These are phyloP conservation scores for Nyctibius grandis DNA, from an alignment of 2,797 vertebrate species.

Conservation along the genomic window DNA sequence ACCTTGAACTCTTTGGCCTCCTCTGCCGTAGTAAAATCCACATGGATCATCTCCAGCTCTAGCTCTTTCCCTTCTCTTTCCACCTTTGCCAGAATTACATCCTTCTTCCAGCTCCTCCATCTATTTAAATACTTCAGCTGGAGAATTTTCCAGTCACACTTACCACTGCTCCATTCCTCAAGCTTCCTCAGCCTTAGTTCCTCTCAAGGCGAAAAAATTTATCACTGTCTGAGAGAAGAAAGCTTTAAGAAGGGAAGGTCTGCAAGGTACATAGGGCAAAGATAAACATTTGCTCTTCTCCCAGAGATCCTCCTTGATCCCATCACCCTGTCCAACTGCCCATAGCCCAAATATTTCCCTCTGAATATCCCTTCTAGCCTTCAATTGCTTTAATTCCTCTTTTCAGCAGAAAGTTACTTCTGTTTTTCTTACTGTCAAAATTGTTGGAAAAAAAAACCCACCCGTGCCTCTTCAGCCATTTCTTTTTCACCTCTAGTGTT, in stretches of 20 bases:
- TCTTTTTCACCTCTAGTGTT: neutral
- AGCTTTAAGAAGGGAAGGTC: neutral
- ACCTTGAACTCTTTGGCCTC: neutral
- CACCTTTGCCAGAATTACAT: neutral
- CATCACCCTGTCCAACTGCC: neutral
- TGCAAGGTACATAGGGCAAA: neutral
- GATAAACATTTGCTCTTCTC: neutral
- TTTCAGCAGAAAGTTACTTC: neutral
- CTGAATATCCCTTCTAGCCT: neutral
- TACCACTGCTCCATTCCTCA: neutral
- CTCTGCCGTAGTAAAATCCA: neutral
- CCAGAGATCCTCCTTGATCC: neutral
- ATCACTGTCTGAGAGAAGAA: neutral
- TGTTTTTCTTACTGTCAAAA: neutral
- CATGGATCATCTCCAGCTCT: neutral
- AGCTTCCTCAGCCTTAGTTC: neutral
- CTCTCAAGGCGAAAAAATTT: neutral
- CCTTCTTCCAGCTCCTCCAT: neutral
- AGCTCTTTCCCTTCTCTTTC: neutral
- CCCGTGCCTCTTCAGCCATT: neutral
- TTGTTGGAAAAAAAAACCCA: fast-evolving
- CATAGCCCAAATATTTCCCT: neutral
- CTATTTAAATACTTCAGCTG: neutral
- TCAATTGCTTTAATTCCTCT: neutral
- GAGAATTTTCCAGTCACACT: neutral